phyloP scores from a whole-genome alignment of 2,888 invertebrate species.

The Pachydiplax longipennis region DNA sequence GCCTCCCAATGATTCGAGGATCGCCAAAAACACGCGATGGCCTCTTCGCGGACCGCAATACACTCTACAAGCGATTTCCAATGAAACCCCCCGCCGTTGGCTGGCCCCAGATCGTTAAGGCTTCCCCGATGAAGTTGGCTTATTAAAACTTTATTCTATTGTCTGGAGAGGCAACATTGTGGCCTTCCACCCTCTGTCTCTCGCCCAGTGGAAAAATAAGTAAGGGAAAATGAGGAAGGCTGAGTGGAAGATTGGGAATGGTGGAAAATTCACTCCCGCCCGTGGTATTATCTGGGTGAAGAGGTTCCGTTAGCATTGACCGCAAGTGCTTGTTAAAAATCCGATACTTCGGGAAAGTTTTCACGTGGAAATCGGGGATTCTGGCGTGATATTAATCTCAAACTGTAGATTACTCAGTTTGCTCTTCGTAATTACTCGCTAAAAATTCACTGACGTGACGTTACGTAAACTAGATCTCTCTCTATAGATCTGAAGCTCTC shows the following conservation, averaged over 20 bases:
- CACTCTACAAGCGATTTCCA: constrained; percentile 20
- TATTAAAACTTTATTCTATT: constrained; percentile 32
- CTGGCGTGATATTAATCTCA: constrained; percentile 10
- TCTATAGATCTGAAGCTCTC: too few species aligned
- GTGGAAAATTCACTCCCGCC: background rate
- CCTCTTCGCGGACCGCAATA: background rate
- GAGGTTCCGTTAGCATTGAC: constrained; percentile 30
- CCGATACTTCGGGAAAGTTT: constrained; percentile 29
- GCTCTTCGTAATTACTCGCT: constrained; percentile 13
- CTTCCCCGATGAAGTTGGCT: constrained; percentile 17
- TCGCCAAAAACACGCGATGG: background rate
- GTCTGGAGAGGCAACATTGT: background rate
- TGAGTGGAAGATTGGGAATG: background rate
- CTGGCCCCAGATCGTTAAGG: background rate
- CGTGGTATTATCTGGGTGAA: background rate
- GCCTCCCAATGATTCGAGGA: too few species aligned
- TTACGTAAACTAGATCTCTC: background rate
- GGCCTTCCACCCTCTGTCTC: background rate
- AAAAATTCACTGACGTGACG: background rate
- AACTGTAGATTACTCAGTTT: constrained; percentile 7
- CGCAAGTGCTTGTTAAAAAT: constrained; percentile 41
- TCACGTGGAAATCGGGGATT: background rate
- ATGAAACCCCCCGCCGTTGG: background rate
- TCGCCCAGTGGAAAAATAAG: background rate
- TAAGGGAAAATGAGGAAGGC: background rate